Conservation (phyloP, 2,113 vertebrate species). For the Odobenus rosmarus region DNA sequence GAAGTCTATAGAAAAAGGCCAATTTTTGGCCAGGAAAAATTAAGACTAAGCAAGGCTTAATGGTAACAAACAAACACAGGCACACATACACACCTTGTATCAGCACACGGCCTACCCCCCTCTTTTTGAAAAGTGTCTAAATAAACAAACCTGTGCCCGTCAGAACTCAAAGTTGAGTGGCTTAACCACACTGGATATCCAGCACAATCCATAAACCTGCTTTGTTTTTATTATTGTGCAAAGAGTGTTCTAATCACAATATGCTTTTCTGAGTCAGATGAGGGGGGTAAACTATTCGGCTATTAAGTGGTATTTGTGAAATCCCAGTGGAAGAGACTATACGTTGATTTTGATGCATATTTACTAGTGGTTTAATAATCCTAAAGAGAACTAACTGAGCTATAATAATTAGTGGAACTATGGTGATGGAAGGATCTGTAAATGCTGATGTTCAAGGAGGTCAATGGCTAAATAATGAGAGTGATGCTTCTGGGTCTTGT, state of each 20-base stretch:
- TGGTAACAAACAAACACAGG: background rate
- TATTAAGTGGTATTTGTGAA: background rate
- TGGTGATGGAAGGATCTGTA: background rate
- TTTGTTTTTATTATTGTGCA: constrained; percentile 58
- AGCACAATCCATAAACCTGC: background rate
- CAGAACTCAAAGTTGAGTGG: background rate
- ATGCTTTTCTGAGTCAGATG: constrained; percentile 56
- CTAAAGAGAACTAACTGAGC: background rate
- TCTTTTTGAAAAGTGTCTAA: background rate
- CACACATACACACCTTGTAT: no score
- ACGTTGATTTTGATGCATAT: background rate
- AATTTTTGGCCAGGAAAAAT: background rate
- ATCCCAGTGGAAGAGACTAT: background rate
- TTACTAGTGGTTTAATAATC: background rate
- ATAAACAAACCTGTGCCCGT: background rate
- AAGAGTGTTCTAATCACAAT: constrained; percentile 14
- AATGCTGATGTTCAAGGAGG: background rate
- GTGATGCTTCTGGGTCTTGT: background rate
- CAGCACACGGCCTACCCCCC: background rate
- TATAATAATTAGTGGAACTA: background rate
- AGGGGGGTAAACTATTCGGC: background rate
- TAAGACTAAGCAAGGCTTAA: background rate
- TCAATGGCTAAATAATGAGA: background rate
- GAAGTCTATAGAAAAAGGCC: background rate
- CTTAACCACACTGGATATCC: background rate